phyloP scores from a whole-genome alignment of 2,888 invertebrate species.

The Strigamia transsilvanica region DNA sequence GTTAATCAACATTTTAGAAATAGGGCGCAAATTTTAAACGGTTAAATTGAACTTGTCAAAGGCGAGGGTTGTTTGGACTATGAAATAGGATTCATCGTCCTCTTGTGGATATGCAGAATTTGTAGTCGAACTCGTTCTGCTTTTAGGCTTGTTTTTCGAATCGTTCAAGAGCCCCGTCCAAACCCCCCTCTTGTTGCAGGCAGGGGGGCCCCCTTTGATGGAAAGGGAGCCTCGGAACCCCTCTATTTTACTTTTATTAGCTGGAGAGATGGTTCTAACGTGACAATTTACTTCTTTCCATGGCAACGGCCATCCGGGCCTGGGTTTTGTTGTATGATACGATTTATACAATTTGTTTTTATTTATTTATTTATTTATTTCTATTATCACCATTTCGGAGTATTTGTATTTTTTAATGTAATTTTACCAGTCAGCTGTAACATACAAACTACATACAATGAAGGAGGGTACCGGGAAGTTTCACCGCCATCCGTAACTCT shows the following conservation, averaged over 20 bases:
- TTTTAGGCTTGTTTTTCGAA: not conserved
- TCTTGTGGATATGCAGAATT: not conserved
- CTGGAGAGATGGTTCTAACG: not conserved
- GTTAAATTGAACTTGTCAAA: not conserved
- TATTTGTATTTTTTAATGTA: not conserved
- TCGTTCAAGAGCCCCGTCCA: not conserved
- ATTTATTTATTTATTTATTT: not conserved
- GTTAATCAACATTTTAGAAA: not conserved
- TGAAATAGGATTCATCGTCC: not conserved
- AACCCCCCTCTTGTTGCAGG: not conserved
- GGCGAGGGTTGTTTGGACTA: not conserved
- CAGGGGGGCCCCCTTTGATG: constrained; percentile 1
- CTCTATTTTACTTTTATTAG: not conserved
- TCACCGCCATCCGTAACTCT: constrained; percentile 3
- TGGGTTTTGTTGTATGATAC: not conserved
- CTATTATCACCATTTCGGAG: too few species aligned
- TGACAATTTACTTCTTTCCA: not conserved
- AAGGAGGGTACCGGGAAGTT: constrained; percentile 8
- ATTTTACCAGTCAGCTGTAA: not conserved
- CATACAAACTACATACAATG: not conserved
- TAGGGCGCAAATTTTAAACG: not conserved
- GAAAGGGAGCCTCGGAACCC: constrained; percentile 1
- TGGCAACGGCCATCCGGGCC: not conserved
- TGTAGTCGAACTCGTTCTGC: not conserved
- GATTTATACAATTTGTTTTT: not conserved